phyloP scores from a whole-genome alignment of 2,797 vertebrate species.

The Antrozous pallidus region DNA sequence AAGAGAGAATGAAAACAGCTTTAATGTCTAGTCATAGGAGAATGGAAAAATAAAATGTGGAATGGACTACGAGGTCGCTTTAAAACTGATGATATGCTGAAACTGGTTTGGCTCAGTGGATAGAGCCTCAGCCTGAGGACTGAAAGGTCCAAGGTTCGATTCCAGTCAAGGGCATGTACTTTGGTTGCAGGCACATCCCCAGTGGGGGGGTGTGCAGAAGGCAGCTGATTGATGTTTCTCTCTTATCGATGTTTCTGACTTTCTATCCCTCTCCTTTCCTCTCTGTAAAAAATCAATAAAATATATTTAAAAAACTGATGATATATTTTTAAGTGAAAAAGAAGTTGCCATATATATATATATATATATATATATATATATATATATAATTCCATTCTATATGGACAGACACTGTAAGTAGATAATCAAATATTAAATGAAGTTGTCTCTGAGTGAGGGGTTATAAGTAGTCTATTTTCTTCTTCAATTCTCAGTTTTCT shows the following conservation, averaged over 20 bases:
- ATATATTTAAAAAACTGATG: conserved; percentile 8
- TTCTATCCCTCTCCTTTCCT: no score
- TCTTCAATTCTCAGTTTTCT: not conserved
- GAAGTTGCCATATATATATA: not conserved
- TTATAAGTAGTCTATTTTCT: not conserved
- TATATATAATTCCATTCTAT: not conserved
- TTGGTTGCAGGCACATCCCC: no score
- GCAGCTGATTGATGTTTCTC: no score
- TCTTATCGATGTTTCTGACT: no score
- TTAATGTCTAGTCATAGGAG: not conserved
- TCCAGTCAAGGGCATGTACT: no score
- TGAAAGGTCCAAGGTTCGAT: no score
- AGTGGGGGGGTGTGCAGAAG: no score
- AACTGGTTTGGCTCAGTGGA: no score
- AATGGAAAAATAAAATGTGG: not conserved
- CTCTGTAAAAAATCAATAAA: no score
- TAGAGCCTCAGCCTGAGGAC: no score
- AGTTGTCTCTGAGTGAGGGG: not conserved
- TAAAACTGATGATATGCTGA: conserved; percentile 13
- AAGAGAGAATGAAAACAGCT: not conserved
- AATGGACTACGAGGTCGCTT: not conserved
- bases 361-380: not conserved
- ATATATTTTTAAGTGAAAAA: conserved; percentile 9
- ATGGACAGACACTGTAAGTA: not conserved
- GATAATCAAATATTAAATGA: conserved; percentile 1